Evolutionary conservation across 2,888 invertebrate genomes (phyloP), one percentile per base, ranked within the genome.

Genomic region (Galerucella calmariensis): DNA sequence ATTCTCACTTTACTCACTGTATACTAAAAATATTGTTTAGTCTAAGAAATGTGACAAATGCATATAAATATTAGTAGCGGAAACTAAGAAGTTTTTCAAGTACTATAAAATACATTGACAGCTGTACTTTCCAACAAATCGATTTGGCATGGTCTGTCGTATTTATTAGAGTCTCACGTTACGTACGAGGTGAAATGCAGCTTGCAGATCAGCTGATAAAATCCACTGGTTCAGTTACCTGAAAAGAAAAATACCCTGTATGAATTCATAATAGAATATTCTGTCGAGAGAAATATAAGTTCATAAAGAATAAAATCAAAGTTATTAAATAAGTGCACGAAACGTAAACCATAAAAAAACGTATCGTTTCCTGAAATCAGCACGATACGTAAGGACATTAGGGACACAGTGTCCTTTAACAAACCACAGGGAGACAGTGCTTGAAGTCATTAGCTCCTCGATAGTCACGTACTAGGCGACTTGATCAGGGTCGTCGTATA

Each of bases 301-400:
- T 56, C 56, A 20, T 20, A 56, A 56, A 56, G 62, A 62, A 62
- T 14, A 62, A 62, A 14, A 62, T 62, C n/a, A 62, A 35, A 62
- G 62, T 62, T 62, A 62, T 62, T 62, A 62, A 41, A 62, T 35
- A 41, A 62, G 35, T 62, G 62, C 62, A 62, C 41, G 62, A 20
- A 62, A 62, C 35, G 20, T 62, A 35, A 62, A 35, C 62, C 62
- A 62, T 62, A 62, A 62, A 62, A 61, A 62, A 62, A 35, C n/a
- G 5, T 62, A 62, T 62, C 62, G 41, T 41, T 62, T 62, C 62
- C 62, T 62, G 62, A 62, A 62, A 62, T 62, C 62, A 62, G 62
- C 62, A 62, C 62, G 62, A 62, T 62, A 62, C 62, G 62, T 41
- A 35, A 62, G 41, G 35, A 62, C 62, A 62, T 62, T 62, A 62